phyloP scores from a whole-genome alignment of 2,113 vertebrate genomes.

The Ptilorrhoa leucosticta region DNA sequence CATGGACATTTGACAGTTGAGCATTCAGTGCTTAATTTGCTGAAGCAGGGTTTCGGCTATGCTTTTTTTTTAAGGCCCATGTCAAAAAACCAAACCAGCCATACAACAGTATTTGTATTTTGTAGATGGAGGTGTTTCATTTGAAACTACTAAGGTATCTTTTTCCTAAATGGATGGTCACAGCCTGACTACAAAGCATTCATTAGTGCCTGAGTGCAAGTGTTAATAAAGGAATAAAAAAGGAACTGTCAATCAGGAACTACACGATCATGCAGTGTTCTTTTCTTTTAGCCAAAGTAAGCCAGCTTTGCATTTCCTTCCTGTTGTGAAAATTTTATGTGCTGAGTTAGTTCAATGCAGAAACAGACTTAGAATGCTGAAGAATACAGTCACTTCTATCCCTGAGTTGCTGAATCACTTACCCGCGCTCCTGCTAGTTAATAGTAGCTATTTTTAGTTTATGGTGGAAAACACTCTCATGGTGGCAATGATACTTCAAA shows the following conservation, averaged over 20 bases:
- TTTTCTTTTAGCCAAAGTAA: constrained; percentile 8
- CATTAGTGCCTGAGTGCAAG: not conserved
- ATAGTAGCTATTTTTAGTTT: constrained; percentile 67
- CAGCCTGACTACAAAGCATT: not conserved
- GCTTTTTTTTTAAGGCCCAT: not conserved
- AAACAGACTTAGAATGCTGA: not conserved
- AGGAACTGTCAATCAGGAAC: not conserved
- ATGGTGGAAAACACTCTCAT: constrained; percentile 25
- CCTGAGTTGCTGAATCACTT: constrained; percentile 8
- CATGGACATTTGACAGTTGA: not conserved
- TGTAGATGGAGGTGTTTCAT: not conserved
- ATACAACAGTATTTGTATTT: not conserved
- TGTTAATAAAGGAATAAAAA: constrained; percentile 10
- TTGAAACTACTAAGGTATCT: not conserved
- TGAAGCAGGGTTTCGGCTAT: not conserved
- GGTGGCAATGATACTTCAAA: constrained; percentile 19
- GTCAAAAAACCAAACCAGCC: not conserved
- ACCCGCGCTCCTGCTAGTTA: not conserved
- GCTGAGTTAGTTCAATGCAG: constrained; percentile 5
- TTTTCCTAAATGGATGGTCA: not conserved
- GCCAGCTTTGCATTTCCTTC: not conserved
- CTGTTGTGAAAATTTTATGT: not conserved
- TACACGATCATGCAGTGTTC: not conserved
- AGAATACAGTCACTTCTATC: constrained; percentile 18
- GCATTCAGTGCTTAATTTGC: not conserved